Percentiles rank a stretch among this genome's conserved stretches.
Evolutionary conservation across 2,797 vertebrate species (phyloP).

Genomic region (Myoxocephalus aenaeus): DNA sequence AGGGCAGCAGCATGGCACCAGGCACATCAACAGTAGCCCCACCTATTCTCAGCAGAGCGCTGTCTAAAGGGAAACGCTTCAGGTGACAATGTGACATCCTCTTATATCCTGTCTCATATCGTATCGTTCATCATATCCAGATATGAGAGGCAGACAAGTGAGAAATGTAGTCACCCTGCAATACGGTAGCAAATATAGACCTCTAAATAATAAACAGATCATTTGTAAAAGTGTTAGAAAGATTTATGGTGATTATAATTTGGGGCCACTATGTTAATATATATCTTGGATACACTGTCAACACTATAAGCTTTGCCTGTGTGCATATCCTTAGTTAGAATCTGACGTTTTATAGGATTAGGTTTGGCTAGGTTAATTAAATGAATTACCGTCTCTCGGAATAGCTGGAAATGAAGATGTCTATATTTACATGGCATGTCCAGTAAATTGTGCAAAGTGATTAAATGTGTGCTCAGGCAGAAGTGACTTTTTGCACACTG

Average conservation of each 20-base stretch:
- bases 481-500: slow-evolving; percentile 23
- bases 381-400: slow-evolving; percentile 18
- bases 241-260: slow-evolving; percentile 46
- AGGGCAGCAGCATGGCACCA: slow-evolving; percentile 56
- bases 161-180: slow-evolving; percentile 61
- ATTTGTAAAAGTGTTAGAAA: slow-evolving; percentile 29
- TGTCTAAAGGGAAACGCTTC: slow-evolving; percentile 82
- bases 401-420: slow-evolving; percentile 25
- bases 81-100: slow-evolving; percentile 75
- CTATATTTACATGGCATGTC: slow-evolving; percentile 40
- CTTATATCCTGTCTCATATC: slow-evolving; percentile 52
- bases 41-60: slow-evolving; percentile 74
- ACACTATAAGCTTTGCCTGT: slow-evolving; percentile 9
- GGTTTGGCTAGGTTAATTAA: slow-evolving; percentile 23
- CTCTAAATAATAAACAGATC: slow-evolving; percentile 58
- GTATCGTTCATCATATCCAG: slow-evolving; percentile 36
- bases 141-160: slow-evolving; percentile 48
- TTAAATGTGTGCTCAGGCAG: slow-evolving; percentile 43
- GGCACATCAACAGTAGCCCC: slow-evolving; percentile 65
- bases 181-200: slow-evolving; percentile 50
- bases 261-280: slow-evolving; percentile 24
- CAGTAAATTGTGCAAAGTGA: slow-evolving; percentile 47
- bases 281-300: slow-evolving; percentile 26
- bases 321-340: not conserved
- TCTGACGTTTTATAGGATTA: slow-evolving; percentile 30